Base-by-base conservation (phyloP, 2,797 vertebrate species). In the Phoeniculus purpureus region DNA sequence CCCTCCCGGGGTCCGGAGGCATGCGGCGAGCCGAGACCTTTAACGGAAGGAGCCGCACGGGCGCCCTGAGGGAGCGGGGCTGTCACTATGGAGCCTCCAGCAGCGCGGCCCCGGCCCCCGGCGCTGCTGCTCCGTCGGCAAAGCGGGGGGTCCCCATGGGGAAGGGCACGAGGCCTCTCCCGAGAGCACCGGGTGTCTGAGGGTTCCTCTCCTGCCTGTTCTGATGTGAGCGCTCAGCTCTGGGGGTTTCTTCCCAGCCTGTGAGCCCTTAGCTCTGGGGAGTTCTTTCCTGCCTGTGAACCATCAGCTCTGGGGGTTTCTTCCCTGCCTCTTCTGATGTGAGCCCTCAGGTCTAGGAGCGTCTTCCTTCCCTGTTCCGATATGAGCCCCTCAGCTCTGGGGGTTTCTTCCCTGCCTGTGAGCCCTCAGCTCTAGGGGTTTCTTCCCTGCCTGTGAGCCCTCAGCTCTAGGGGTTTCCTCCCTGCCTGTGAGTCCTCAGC, bases 131-230 rank as follows among this genome's bases (percentile, higher is more conserved):
- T 52, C 65, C 43, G 16, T 4, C 8, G 62, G 61, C n/a, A 50
- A 19, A 18, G n/a, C 8, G 27, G 12, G 51, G 29, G 18, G 23
- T 16, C 54, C 26, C 45, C 1, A 29, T 1, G 54, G 34, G 48
- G 23, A 73, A 45, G 14, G 65, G 21, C 25, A 4, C 43, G 59
- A 23, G 43, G 16, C 34, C 45, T 27, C 56, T 71, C 7, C 8
- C 8, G 23, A 59, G 50, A 5, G 72, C 5, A 15, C 0, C 6
- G 37, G 10, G 26, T 3, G 3, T 10, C 32, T 11, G 26, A 7
- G 16, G 43, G 26, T 7, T 43, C 62, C 60, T 6, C 52, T n/a
- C 52, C 17, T 19, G 58, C 16, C 17, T 48, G 60, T 52, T 19
- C 34, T 3, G 19, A 10, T 17, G 6, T 8, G 37, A 62, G 75